Base-by-base conservation (phyloP, 1,140 invertebrate genomes). In the Drosophila novamexicana region DNA sequence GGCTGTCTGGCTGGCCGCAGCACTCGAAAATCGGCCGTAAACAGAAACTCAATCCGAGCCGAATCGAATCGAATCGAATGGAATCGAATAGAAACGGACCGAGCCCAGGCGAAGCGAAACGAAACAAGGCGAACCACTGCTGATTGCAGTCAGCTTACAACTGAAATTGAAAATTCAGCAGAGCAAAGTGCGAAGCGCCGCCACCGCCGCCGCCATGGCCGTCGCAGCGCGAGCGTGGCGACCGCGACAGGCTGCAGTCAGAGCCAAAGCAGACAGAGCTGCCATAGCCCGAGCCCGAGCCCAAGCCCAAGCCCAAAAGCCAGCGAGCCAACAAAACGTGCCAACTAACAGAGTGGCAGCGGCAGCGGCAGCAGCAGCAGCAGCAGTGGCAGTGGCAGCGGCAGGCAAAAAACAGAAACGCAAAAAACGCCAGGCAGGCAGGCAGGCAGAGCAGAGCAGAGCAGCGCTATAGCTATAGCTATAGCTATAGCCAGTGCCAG, bases 141-240 rank as follows among this genome's bases (percentile, higher is more conserved):
- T 91, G 90, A 91, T 91, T 91, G 90, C 90, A 91, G 90, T 91
- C 90, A 90, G 90, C 90, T 91, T 90, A 91, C 90, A 91, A 91
- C 90, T 91, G 90, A 91, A 91, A 91, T 91, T 91, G 90, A 91
- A 91, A 91, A 91, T 91, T 91, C 90, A 91, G 90, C 90, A 90
- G 83, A 91, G 90, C 90, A 91, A 81, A 90, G 90, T 85, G 82
- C 86, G 83, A 90, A 90, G 84, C 84, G 84, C 74, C 84, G 85
- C 77, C 62, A 62, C 58, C 54, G 58, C 76, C 36, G 70, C 61
- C 53, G 71, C 59, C 58, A 47, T 65, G 50, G 77, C 69, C 62
- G 63, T 50, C 57, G 75, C 64, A 68, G 64, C 80, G 80, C 72
- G 67, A 66, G 67, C 67, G 67, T 71, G 39, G 69, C 58, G 71